Percentiles rank a stretch among this genome's conserved stretches.
These are phyloP conservation scores for Zaprionus nigranus DNA, from an alignment of 1,140 invertebrate genomes.

Conservation along the genomic window DNA sequence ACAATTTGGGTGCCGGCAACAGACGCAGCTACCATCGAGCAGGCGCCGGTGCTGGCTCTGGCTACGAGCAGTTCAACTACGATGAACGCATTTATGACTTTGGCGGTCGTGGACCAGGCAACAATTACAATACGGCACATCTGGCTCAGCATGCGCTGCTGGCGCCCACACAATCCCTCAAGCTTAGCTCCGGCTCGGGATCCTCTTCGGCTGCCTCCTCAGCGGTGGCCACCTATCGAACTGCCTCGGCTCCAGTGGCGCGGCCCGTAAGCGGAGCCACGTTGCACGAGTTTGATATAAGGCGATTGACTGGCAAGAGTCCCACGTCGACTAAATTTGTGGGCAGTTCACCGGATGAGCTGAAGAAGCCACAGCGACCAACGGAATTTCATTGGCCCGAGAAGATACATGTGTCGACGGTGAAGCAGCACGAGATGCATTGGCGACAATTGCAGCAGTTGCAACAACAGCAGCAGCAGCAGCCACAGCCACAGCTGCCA, in stretches of 20 bases:
- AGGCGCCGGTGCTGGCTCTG: slow-evolving; percentile 26
- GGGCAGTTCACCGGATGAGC: slow-evolving; percentile 64
- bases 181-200: slow-evolving; percentile 68
- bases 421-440: slow-evolving; percentile 81
- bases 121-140: slow-evolving; percentile 59
- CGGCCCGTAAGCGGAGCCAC: slow-evolving; percentile 61
- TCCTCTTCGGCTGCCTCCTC: slow-evolving; percentile 77
- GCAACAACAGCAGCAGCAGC: slow-evolving; percentile 54
- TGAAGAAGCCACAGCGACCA: slow-evolving; percentile 65
- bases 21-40: slow-evolving; percentile 61
- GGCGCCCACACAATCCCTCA: slow-evolving; percentile 45
- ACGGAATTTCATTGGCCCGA: slow-evolving; percentile 83
- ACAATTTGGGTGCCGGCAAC: slow-evolving; percentile 71
- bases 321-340: slow-evolving; percentile 83
- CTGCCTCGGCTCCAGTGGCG: slow-evolving; percentile 23
- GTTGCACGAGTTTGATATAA: slow-evolving; percentile 83
- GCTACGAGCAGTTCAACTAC: slow-evolving; percentile 75
- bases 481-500: slow-evolving; percentile 34
- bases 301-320: slow-evolving; percentile 84
- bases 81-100: slow-evolving; percentile 83
- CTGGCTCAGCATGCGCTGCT: slow-evolving; percentile 24
- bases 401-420: slow-evolving; percentile 82
- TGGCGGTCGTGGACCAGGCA: slow-evolving; percentile 78
- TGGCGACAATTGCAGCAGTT: slow-evolving; percentile 74
- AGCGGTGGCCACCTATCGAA: slow-evolving; percentile 61